Percentiles rank a stretch among this genome's conserved stretches.
Evolutionary conservation across 2,888 invertebrate species (phyloP).

Genomic region (Morpho deidamia): DNA sequence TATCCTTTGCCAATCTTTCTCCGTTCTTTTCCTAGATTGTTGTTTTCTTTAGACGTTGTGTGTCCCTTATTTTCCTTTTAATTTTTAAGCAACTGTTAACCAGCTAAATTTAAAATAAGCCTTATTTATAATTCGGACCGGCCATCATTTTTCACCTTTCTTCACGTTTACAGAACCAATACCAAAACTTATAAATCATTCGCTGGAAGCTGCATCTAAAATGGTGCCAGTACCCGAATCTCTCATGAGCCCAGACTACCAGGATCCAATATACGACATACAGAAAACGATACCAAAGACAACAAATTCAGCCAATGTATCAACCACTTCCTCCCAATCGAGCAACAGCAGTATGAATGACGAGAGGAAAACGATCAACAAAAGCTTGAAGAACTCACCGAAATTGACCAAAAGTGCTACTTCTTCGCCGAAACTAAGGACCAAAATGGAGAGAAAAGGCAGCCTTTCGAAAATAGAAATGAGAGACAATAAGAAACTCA

Average conservation of each 20-base stretch:
- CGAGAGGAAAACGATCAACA: constrained; percentile 41
- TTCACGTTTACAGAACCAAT: constrained; percentile 18
- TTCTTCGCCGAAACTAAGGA: constrained; percentile 64
- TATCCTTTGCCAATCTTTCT: too few relatives aligned
- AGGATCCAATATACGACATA: constrained; percentile 70
- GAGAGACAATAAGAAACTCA: constrained; percentile 49
- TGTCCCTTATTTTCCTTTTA: neutral
- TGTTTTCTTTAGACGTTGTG: neutral
- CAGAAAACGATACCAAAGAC: constrained; percentile 56
- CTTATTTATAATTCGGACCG: too few relatives aligned
- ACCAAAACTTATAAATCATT: constrained; percentile 62
- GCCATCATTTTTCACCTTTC: neutral
- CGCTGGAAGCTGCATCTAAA: constrained; percentile 89
- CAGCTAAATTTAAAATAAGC: too few relatives aligned
- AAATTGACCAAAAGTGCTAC: constrained; percentile 67
- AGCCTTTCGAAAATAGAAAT: constrained; percentile 48
- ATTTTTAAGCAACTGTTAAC: neutral
- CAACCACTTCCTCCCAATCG: constrained; percentile 50
- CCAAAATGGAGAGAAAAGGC: constrained; percentile 64
- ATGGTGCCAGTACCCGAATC: constrained; percentile 93
- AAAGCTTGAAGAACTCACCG: constrained; percentile 58
- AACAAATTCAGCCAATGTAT: constrained; percentile 36
- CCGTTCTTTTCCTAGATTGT: neutral
- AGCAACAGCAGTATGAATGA: constrained; percentile 60
- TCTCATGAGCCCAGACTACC: constrained; percentile 90